These are phyloP conservation scores for Drosophila flavopinicola DNA, from an alignment of 2,888 invertebrate genomes.

Conservation along the genomic window DNA sequence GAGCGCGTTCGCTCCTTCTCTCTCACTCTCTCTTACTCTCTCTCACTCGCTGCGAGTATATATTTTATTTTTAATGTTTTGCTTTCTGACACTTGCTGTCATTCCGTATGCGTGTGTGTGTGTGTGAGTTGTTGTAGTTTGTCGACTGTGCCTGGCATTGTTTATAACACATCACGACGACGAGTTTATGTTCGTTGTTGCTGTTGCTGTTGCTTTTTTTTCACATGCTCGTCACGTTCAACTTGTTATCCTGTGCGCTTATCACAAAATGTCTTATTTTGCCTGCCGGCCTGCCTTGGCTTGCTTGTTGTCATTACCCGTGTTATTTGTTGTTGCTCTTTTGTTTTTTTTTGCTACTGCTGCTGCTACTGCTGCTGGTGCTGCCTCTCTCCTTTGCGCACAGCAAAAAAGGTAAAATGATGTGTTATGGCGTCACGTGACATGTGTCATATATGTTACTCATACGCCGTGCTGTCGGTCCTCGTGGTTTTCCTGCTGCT, in stretches of 20 bases:
- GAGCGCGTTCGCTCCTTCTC: slow-evolving; percentile 14
- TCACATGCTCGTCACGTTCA: slow-evolving; percentile 64
- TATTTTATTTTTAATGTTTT: slow-evolving; percentile 59
- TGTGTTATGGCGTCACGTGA: slow-evolving; percentile 68
- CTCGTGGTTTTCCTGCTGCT: slow-evolving; percentile 15
- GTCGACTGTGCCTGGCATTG: slow-evolving; percentile 55
- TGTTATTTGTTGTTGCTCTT: slow-evolving; percentile 41
- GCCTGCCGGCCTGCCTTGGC: slow-evolving; percentile 34
- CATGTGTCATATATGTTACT: slow-evolving; percentile 66
- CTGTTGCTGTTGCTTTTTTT: slow-evolving; percentile 28
- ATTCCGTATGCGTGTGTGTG: slow-evolving; percentile 24
- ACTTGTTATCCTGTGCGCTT: slow-evolving; percentile 69
- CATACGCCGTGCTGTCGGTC: slow-evolving; percentile 45
- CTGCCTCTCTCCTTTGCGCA: neutral
- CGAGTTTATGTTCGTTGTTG: slow-evolving; percentile 31
- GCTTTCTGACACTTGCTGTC: slow-evolving; percentile 64
- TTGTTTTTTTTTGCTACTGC: slow-evolving; percentile 1
- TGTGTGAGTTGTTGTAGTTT: slow-evolving; percentile 36
- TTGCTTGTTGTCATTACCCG: slow-evolving; percentile 56
- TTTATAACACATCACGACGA: slow-evolving; percentile 57
- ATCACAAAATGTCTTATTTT: slow-evolving; percentile 70
- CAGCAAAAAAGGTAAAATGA: slow-evolving; percentile 49
- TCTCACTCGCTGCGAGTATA: slow-evolving; percentile 8
- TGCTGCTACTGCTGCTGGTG: too few species aligned
- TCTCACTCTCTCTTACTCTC: neutral